Conservation (phyloP, 1,140 invertebrate species). For the Drosophila subobscura region DNA sequence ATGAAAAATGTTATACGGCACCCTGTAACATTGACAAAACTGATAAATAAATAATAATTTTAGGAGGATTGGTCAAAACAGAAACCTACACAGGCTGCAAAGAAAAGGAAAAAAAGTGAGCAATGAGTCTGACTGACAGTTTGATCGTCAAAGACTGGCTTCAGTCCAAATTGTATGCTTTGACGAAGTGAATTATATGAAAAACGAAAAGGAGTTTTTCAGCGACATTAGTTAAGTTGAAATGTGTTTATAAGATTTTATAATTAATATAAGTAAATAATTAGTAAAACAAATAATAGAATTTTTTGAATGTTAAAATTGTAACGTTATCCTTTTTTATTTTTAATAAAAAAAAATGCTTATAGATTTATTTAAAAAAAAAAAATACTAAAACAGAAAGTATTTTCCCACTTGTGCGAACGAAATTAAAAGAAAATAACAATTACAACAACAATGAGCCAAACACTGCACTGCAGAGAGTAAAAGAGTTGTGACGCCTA, state of each 20-base stretch:
- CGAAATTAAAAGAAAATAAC: too few relatives aligned
- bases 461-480: too few relatives aligned
- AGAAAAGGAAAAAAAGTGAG: constrained; percentile 80
- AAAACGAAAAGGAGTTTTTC: constrained; percentile 59
- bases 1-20: not conserved
- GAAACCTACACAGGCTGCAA: constrained; percentile 74
- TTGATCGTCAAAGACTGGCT: constrained; percentile 32
- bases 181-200: constrained; percentile 42
- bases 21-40: not conserved
- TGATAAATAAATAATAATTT: constrained; percentile 5
- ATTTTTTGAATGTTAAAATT: constrained; percentile 62
- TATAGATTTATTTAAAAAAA: constrained; percentile 21
- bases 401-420: too few relatives aligned
- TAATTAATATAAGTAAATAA: constrained; percentile 37
- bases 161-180: constrained; percentile 40
- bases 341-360: constrained; percentile 63
- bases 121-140: constrained; percentile 83
- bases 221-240: constrained; percentile 55
- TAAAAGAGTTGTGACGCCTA: too few relatives aligned
- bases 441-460: too few relatives aligned
- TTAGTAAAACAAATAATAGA: constrained; percentile 55
- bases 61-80: constrained; percentile 82
- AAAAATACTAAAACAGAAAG: not conserved
- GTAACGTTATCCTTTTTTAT: constrained; percentile 68
- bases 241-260: constrained; percentile 41